phyloP scores from a whole-genome alignment of 2,888 invertebrate genomes.

The Uloborus plumipes region DNA sequence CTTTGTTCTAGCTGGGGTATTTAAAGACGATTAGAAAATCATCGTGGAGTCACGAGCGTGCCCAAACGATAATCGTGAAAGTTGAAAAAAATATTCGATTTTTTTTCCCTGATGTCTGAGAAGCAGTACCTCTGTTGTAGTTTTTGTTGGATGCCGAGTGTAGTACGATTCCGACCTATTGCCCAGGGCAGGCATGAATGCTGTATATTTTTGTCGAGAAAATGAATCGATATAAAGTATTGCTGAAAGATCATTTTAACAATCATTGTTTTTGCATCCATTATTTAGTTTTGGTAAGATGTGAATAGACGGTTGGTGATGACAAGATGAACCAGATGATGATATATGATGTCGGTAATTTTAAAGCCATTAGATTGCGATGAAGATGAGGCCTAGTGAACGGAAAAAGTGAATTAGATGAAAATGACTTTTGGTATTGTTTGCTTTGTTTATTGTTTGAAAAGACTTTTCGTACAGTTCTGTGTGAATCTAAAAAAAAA shows the following conservation, averaged over 20 bases:
- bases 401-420: too few species aligned
- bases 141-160: too few species aligned
- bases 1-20: constrained; percentile 44
- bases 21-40: constrained; percentile 44
- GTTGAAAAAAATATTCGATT: neutral
- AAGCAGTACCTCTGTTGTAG: neutral
- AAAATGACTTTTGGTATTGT: too few species aligned
- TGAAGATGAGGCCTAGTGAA: too few species aligned
- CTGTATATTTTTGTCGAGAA: neutral
- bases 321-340: constrained; percentile 32
- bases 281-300: neutral
- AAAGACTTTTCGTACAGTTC: too few species aligned
- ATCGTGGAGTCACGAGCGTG: constrained; percentile 43
- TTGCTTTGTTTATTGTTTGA: too few species aligned
- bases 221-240: constrained; percentile 12
- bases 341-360: constrained; percentile 18
- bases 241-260: constrained; percentile 22
- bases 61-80: constrained; percentile 44
- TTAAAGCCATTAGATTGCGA: neutral
- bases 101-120: neutral
- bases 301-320: constrained; percentile 16
- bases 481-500: too few species aligned
- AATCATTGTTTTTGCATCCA: constrained; percentile 11
- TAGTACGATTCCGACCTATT: constrained; percentile 17
- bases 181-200: constrained; percentile 14